Evolutionary conservation across 1,140 invertebrate genomes (phyloP), one percentile per base, ranked within the genome.

Genomic region (Cyclina sinensis): DNA sequence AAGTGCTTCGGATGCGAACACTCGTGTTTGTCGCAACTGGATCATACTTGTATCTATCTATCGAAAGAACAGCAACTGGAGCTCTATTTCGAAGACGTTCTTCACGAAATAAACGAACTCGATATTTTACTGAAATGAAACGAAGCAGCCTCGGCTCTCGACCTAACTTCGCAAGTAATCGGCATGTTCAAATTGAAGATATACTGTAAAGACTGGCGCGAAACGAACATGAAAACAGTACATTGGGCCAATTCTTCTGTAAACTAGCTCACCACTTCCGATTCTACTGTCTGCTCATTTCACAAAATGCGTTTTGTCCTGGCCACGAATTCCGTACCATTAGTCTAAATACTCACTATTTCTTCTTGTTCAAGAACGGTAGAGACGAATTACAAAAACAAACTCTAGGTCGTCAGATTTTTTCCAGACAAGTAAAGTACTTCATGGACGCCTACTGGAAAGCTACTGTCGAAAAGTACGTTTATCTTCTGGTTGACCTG

Each of bases 331-430:
- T 82, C 37, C 80, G 54, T 35, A 82, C 80, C 80, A 68, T 68
- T 27, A 73, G 65, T 54, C 37, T 85, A 39, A 70, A 85, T n/a
- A 54, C 82, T 14, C 82, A 85, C 37, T 85, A 74, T 57, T 85
- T 85, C 48, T 51, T 85, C 74, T 51, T 85, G 32, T 85, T 85
- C 37, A 85, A 70, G 74, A 85, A 68, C 82, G 51, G 51, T 11
- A n/a, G 82, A 54, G 82, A 85, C 57, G 46, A 85, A 85, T 54
- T 43, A 39, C 82, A 85, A 74, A 74, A 73, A 51, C 82, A 85
- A n/a, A 85, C 82, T 12, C 74, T 85, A 46, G 48, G 65, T 9
- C 37, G 68, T 46, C 82, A 74, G 27, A 73, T 85, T 18, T 85
- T 48, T 30, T 65, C 82, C 3, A 46, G 65, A 5, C 68, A 68